These are phyloP conservation scores for Chelon labrosus DNA, from an alignment of 2,797 vertebrate genomes.

Conservation along the genomic window DNA sequence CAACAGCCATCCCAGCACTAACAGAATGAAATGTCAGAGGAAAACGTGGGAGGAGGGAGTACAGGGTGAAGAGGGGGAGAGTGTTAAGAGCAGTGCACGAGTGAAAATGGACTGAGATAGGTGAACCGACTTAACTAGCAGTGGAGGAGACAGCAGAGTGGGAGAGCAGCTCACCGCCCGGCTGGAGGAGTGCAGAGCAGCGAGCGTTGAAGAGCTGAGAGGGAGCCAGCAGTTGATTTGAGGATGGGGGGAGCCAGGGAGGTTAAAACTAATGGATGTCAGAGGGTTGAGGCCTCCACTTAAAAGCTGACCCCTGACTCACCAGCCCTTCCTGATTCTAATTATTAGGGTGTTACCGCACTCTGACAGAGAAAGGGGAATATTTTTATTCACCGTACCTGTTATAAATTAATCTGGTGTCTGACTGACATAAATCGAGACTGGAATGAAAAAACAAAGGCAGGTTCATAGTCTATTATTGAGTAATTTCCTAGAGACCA, in stretches of 20 bases:
- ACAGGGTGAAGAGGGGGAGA: slow-evolving; percentile 17
- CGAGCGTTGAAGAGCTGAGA: slow-evolving; percentile 18
- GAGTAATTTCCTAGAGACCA: neutral
- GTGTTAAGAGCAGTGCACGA: slow-evolving; percentile 12
- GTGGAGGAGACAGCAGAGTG: slow-evolving; percentile 22
- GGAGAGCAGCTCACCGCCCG: slow-evolving; percentile 27
- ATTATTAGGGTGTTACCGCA: slow-evolving; percentile 15
- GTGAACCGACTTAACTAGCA: slow-evolving; percentile 25
- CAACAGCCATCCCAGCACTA: slow-evolving; percentile 20
- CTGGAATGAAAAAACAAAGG: neutral
- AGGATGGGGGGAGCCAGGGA: slow-evolving; percentile 7
- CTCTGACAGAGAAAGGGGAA: neutral
- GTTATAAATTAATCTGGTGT: neutral
- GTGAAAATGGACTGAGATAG: slow-evolving; percentile 40
- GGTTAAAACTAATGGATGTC: slow-evolving; percentile 35
- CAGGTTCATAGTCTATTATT: neutral
- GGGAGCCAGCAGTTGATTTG: neutral
- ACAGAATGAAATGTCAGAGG: slow-evolving; percentile 53
- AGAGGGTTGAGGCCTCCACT: slow-evolving; percentile 31
- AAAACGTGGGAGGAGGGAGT: slow-evolving; percentile 1
- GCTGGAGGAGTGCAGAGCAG: slow-evolving; percentile 33
- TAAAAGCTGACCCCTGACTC: slow-evolving; percentile 44
- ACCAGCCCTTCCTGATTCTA: slow-evolving; percentile 19
- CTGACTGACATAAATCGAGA: neutral
- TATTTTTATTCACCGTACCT: neutral